phyloP scores from a whole-genome alignment of 2,113 vertebrate genomes.

The Atractosteus spatula region DNA sequence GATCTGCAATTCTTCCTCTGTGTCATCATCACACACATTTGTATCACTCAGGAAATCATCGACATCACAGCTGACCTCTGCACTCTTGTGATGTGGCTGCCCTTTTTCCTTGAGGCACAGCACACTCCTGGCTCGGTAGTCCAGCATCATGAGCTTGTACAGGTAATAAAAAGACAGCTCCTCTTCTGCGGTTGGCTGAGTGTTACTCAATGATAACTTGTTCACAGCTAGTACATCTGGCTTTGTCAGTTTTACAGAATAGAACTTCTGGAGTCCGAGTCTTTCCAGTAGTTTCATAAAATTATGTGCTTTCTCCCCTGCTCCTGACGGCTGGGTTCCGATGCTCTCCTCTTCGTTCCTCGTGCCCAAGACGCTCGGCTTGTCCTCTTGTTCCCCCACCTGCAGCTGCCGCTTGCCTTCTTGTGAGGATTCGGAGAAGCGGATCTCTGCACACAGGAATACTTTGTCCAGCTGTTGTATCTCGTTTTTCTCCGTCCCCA shows the following conservation, averaged over 20 bases:
- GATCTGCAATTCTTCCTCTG: not conserved
- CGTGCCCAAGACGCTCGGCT: no score
- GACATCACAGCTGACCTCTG: constrained; percentile 19
- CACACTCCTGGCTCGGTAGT: constrained; percentile 37
- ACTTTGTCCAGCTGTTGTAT: no score
- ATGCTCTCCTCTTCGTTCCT: not conserved
- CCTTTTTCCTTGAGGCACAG: constrained; percentile 18
- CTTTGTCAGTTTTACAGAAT: constrained; percentile 38
- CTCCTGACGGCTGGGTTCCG: not conserved
- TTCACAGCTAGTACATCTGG: constrained; percentile 36
- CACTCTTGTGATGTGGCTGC: rapidly evolving
- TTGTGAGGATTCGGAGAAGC: not conserved
- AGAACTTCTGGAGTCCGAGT: constrained; percentile 44
- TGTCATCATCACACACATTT: not conserved
- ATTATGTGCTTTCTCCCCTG: not conserved
- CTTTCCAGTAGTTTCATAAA: constrained; percentile 25
- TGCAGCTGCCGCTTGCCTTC: not conserved
- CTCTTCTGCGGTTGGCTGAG: constrained; percentile 24
- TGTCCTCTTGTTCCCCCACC: not conserved
- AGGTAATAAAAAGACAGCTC: constrained; percentile 43
- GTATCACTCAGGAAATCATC: constrained; percentile 13
- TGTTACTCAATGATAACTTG: constrained; percentile 32
- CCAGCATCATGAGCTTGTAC: constrained; percentile 42
- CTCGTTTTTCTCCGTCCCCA: not conserved
- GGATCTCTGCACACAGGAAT: no score